A percentile compares a stretch with the other conserved stretches of the same genome.
Evolutionary conservation across 2,888 invertebrate genomes (phyloP).

Genomic region (Prosopocoilus inquinatus): DNA sequence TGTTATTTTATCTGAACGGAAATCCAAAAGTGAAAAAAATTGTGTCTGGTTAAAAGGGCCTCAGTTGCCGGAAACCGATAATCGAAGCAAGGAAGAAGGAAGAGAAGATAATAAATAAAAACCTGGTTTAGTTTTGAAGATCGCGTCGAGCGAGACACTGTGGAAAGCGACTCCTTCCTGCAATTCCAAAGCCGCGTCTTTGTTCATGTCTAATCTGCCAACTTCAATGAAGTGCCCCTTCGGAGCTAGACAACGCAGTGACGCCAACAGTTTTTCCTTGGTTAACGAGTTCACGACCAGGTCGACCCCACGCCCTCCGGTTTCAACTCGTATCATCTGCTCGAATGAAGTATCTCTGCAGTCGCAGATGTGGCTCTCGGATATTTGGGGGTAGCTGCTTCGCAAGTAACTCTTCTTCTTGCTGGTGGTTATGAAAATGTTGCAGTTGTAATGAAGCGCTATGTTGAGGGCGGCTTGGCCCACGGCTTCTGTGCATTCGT

Average conservation of each 20-base stretch:
- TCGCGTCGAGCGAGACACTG: constrained; percentile 70
- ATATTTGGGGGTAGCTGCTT: constrained; percentile 67
- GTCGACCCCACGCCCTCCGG: constrained; percentile 86
- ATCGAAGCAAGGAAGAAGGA: not conserved
- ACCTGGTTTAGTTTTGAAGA: not conserved
- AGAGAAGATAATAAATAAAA: too few relatives aligned
- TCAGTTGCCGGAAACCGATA: too few relatives aligned
- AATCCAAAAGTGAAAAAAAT: too few relatives aligned
- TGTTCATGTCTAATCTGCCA: constrained; percentile 76
- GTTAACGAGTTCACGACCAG: constrained; percentile 86
- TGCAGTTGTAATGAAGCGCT: constrained; percentile 62
- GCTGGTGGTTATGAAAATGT: constrained; percentile 82
- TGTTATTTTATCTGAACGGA: too few relatives aligned
- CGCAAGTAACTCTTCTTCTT: constrained; percentile 83
- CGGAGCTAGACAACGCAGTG: constrained; percentile 58
- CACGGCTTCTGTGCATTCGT: constrained; percentile 65
- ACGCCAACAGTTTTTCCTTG: constrained; percentile 81
- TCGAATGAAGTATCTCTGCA: constrained; percentile 87
- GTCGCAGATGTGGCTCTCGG: constrained; percentile 76
- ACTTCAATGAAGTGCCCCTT: constrained; percentile 78
- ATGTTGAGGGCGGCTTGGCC: constrained; percentile 74
- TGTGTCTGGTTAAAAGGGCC: too few relatives aligned
- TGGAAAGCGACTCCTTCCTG: constrained; percentile 62
- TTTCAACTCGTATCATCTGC: constrained; percentile 75
- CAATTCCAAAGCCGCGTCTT: constrained; percentile 64